phyloP scores from a whole-genome alignment of 2,113 vertebrate genomes.

The Marmota flaviventris region DNA sequence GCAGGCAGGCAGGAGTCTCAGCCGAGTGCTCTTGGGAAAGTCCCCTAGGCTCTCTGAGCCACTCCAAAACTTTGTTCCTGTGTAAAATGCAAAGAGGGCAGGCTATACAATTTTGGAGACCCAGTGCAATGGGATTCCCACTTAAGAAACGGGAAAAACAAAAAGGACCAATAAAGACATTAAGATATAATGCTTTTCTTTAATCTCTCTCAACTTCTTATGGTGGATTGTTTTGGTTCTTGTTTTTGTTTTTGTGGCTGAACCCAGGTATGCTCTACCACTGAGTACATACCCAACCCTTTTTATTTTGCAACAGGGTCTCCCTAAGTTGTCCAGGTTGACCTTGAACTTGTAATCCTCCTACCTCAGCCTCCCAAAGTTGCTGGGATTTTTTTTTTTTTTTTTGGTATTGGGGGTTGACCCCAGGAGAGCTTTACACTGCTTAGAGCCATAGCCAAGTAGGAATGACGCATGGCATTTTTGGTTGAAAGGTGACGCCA shows the following conservation, averaged over 20 bases:
- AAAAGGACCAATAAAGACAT: background rate
- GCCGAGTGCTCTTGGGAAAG: background rate
- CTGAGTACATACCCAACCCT: background rate
- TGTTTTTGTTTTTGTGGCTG: background rate
- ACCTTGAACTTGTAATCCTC: too few species aligned
- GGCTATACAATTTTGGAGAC: background rate
- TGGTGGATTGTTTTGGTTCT: background rate
- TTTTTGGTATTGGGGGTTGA: background rate
- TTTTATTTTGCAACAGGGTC: background rate
- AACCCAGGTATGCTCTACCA: background rate
- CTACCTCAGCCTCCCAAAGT: too few species aligned
- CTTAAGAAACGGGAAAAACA: background rate
- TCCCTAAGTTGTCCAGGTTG: too few species aligned
- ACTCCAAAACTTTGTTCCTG: background rate
- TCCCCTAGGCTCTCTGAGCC: too few species aligned
- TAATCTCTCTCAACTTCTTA: background rate
- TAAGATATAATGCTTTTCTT: background rate
- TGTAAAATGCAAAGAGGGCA: background rate
- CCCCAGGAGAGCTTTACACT: background rate
- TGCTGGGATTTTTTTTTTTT: too few species aligned
- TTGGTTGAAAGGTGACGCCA: too few species aligned
- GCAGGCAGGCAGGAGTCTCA: background rate
- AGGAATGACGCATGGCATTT: too few species aligned
- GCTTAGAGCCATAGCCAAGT: too few species aligned
- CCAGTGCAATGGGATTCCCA: background rate